Base-by-base conservation (phyloP, 2,113 vertebrate genomes). In the Kobus ellipsiprymnus region DNA sequence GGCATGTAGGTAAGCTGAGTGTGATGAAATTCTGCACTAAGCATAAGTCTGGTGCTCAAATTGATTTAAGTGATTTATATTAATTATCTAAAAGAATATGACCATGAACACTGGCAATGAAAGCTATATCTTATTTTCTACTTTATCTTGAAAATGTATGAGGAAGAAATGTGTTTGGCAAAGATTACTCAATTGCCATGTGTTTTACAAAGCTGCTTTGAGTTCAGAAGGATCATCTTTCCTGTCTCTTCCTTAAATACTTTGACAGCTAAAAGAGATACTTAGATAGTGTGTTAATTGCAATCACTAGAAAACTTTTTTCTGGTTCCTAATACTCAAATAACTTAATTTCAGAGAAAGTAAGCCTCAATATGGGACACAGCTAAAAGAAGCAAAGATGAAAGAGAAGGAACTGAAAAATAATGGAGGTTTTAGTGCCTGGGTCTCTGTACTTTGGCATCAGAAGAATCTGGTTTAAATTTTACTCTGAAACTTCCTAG, bases 101-200 rank as follows among this genome's bases (percentile, higher is more conserved):
- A 91, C 33, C 8, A 15, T 64, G 71, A 95, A 81, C 25, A 57
- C 48, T 90, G 89, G 91, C 94, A 92, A 48, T 55, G 54, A 92
- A 97, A 77, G 1, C 44, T 67, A 5, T 78, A n/a, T 80, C 92
- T 96, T 78, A 80, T 83, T 96, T 93, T 93, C 52, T 94, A 44
- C 87, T 98, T 89, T 96, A 91, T 94, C 82, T 98, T 94, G 96
- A 93, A 97, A 96, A 86, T n/a, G 40, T 5, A 77, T 44, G 52
- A 97, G 52, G 46, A 74, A 97, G 62, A 96, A 98, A 83, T 93
- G 71, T 46, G 3, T 87, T 96, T 98, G 97, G 97, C 96, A 91
- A 82, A 44, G 21, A 40, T 8, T 67, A 14, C 19, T 59, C 44
- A 55, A 15, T 74, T 7, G 9, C 19, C 67, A n/a, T 29, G 78